Evolutionary conservation across 1,140 invertebrate genomes (phyloP).

Genomic region (Phocides pigmalion): DNA sequence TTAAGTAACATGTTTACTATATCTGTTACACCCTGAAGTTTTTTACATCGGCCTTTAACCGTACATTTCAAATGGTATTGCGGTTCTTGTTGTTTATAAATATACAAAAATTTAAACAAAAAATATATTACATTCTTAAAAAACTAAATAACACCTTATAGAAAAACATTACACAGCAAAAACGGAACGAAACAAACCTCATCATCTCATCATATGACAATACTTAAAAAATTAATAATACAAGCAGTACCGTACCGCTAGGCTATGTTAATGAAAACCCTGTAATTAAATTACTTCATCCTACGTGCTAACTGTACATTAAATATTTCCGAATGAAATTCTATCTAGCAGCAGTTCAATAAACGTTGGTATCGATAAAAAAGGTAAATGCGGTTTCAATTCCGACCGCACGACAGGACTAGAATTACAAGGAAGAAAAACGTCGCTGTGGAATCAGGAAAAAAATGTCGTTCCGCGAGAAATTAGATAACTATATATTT

Average conservation of each 20-base stretch:
- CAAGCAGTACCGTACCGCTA: constrained; percentile 12
- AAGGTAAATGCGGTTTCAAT: constrained; percentile 51
- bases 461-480: constrained; percentile 18
- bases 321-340: constrained; percentile 32
- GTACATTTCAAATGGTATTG: no score
- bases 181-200: constrained; percentile 11
- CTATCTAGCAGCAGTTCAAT: constrained; percentile 29
- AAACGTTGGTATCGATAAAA: constrained; percentile 40
- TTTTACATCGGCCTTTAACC: no score
- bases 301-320: constrained; percentile 28
- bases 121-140: no score
- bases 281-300: constrained; percentile 33
- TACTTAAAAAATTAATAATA: constrained; percentile 8
- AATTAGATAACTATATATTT: constrained; percentile 11
- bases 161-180: not conserved
- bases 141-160: no score
- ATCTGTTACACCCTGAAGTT: no score
- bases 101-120: no score
- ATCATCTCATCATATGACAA: not conserved
- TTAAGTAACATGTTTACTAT: no score
- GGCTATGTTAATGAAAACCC: constrained; percentile 6
- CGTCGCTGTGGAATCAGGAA: constrained; percentile 38
- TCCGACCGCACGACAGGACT: constrained; percentile 45
- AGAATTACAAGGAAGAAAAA: constrained; percentile 60
- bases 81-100: no score